Evolutionary conservation across 2,888 invertebrate genomes (phyloP), one percentile per base, ranked within the genome.

Genomic region (Orthonychiurus folsomi): DNA sequence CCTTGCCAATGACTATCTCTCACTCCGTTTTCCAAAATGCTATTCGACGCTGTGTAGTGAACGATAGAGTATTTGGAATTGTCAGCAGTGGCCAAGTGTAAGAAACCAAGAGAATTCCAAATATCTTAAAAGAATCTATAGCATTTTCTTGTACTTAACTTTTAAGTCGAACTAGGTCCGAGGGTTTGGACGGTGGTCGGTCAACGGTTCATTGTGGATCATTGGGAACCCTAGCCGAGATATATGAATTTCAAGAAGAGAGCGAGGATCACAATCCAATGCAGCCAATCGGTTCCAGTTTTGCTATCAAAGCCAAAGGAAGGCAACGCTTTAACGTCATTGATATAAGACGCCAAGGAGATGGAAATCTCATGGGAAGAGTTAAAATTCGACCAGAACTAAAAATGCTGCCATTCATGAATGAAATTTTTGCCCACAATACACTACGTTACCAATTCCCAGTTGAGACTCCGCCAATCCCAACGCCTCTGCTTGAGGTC

Each of bases 271-370:
- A n/a, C 3, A 12, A 9, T 9, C n/a, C 15, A 15, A 3, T n/a
- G n/a, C 47, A 28, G 47, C 62, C 26, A 54, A 50, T 64, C 26
- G 63, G 62, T 54, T 23, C 62, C 63, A 50, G 68, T 63, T 50
- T 69, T 62, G 65, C 69, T 3, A 56, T 87, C 20, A 86, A 86
- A 77, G 88, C 89, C 0, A 85, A 85, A 74, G 89, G 88, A 0
- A 77, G 89, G 57, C 89, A 90, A 75, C 79, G 90, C 64, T 89
- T 90, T 75, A 79, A 81, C 73, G 78, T 87, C 56, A 72, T 84
- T 1, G 78, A 79, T 50, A 77, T 77, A 3, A 74, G 76, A 63
- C 70, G 78, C 28, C 77, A 79, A 61, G 72, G 76, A 9, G 78
- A 79, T 66, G 80, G 80, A 77, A 79, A 74, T 69, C 68, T 70